Base-by-base conservation (phyloP, 2,797 vertebrate species). In the Malacoctenus gilli region DNA sequence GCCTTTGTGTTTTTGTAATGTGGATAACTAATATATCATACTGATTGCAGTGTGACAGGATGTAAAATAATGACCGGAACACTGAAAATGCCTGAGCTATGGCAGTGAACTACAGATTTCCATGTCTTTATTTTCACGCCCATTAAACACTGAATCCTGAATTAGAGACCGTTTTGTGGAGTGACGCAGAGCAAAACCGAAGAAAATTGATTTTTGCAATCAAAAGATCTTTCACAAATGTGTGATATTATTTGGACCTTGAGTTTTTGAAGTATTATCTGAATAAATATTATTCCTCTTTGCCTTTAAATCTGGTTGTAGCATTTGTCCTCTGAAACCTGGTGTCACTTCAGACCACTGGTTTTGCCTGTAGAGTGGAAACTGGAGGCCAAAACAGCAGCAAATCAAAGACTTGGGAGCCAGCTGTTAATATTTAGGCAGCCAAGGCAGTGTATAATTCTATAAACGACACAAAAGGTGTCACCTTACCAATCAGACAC, bases 391-490 rank as follows among this genome's bases (percentile, higher is more conserved):
- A 36, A 49, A 16, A 31, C 1, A 0, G 36, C 0, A 23, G 31
- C 20, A 68, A 72, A 41, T 31, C 14, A 41, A 67, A 52, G 43
- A 61, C 32, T 31, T 32, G 28, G 50, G 35, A 15, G 52, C 22
- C 48, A 54, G 72, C 39, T 77, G 68, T 69, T 74, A 77, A 81
- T 61, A 53, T 63, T 48, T 23, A 72, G 44, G 73, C 50, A 53
- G 41, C 51, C 21, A 35, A 50, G 54, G 40, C 31, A 43, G 52
- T 5, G 9, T 21, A 41, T 51, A 16, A 44, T 63, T 78, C 44
- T 53, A 22, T 64, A 35, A 60, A 60, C 68, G 55, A 59, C 14
- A 46, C 53, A 8, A 46, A 50, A 57, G 68, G 59, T 60, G 56
- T 47, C 56, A 59, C 40, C 59, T 79, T 46, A 49, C 23, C 77